These are phyloP conservation scores for Galerucella pusilla DNA, from an alignment of 2,888 invertebrate species.

Conservation along the genomic window DNA sequence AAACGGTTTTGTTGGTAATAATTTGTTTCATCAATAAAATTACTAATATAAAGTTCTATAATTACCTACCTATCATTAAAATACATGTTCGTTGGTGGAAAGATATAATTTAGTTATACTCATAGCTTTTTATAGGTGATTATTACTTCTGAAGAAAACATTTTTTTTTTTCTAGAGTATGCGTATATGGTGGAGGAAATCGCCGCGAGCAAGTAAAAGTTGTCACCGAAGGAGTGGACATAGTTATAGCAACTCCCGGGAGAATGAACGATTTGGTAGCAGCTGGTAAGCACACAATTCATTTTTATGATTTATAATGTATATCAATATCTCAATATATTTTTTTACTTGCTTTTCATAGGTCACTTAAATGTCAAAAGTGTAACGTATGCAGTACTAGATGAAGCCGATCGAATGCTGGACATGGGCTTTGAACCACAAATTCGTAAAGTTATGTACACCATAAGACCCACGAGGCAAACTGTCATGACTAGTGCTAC, in stretches of 20 bases:
- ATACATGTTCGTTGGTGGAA: too few relatives aligned
- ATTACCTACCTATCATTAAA: too few relatives aligned
- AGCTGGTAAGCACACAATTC: slow-evolving; percentile 62
- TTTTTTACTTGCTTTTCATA: slow-evolving; percentile 38
- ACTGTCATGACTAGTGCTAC: slow-evolving; percentile 98
- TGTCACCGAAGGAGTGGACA: slow-evolving; percentile 86
- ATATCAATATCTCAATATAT: background rate
- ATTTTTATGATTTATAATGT: background rate
- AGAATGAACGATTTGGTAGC: slow-evolving; percentile 89
- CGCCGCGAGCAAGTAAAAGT: slow-evolving; percentile 81
- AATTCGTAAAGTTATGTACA: slow-evolving; percentile 84
- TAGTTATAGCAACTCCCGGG: slow-evolving; percentile 95
- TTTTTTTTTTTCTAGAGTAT: slow-evolving; percentile 69
- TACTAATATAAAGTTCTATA: too few relatives aligned
- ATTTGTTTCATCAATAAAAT: too few relatives aligned
- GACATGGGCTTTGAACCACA: slow-evolving; percentile 90
- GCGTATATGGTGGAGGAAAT: slow-evolving; percentile 92
- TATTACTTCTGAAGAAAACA: too few relatives aligned
- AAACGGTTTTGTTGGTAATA: too few relatives aligned
- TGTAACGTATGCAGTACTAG: slow-evolving; percentile 89
- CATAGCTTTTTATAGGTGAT: too few relatives aligned
- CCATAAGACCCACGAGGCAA: slow-evolving; percentile 88
- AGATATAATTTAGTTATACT: too few relatives aligned
- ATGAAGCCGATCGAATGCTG: slow-evolving; percentile 92
- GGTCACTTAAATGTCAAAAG: slow-evolving; percentile 78